A percentile compares a stretch with the other conserved stretches of the same genome.
These are phyloP conservation scores for Epinephelus lanceolatus DNA, from an alignment of 2,113 vertebrate genomes.

Conservation along the genomic window DNA sequence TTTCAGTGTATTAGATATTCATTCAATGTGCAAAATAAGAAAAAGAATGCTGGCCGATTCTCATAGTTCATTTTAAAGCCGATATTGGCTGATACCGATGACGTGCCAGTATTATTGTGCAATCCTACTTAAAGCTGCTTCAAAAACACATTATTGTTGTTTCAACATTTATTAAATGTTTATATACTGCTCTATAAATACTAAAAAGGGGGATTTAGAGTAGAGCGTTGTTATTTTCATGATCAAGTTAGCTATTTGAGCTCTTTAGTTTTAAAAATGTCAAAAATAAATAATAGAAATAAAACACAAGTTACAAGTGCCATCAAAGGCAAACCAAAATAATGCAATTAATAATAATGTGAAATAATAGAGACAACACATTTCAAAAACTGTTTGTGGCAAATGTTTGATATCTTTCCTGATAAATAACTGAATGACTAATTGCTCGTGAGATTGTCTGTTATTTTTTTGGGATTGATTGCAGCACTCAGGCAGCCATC, in stretches of 20 bases:
- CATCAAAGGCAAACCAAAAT: background rate
- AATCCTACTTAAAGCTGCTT: too few species aligned
- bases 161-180: background rate
- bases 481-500: background rate
- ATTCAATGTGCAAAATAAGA: too few species aligned
- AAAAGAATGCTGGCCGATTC: too few species aligned
- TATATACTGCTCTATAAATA: background rate
- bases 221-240: background rate
- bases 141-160: too few species aligned
- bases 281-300: too few species aligned
- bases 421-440: background rate
- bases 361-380: background rate
- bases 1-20: too few species aligned
- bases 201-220: too few species aligned
- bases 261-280: background rate
- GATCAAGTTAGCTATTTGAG: background rate
- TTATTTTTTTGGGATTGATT: background rate
- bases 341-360: background rate
- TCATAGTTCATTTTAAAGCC: too few species aligned
- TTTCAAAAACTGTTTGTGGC: background rate
- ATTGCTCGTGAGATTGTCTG: background rate
- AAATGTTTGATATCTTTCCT: background rate
- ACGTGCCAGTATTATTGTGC: too few species aligned
- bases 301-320: background rate
- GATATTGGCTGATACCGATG: too few species aligned